Percentiles rank a stretch among this genome's conserved stretches.
Conservation (phyloP, 1,140 invertebrate genomes). For the Caenorhabditis briggsae region DNA sequence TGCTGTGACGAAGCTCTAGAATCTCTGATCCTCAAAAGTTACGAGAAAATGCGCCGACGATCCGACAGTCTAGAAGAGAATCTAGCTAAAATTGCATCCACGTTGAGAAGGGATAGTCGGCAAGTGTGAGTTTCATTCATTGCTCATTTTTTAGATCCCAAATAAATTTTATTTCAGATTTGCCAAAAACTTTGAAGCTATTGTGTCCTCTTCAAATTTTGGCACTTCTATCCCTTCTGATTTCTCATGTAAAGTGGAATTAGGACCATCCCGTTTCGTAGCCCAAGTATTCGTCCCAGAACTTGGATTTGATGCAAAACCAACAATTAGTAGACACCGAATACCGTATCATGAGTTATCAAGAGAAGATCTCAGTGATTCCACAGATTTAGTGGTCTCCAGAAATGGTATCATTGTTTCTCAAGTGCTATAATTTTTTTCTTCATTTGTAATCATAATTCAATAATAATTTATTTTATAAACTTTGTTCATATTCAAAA, state of each 20-base stretch:
- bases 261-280: neutral
- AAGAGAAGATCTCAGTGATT: constrained; percentile 26
- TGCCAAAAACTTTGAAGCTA: constrained; percentile 34
- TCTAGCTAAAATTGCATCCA: constrained; percentile 9
- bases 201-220: constrained; percentile 18
- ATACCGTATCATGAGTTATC: constrained; percentile 48
- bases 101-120: constrained; percentile 37
- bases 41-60: neutral
- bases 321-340: neutral
- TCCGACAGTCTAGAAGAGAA: neutral
- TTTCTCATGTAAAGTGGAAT: constrained; percentile 35
- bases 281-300: constrained; percentile 32
- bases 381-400: constrained; percentile 18
- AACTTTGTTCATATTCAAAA: neutral
- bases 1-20: constrained; percentile 33
- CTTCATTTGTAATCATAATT: neutral
- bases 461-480: neutral
- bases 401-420: constrained; percentile 49
- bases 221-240: constrained; percentile 23
- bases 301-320: constrained; percentile 17
- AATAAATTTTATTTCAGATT: neutral
- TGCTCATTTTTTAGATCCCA: neutral
- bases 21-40: constrained; percentile 33
- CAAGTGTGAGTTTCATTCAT: constrained; percentile 1
- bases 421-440: neutral